Evolutionary conservation across 2,797 vertebrate genomes (phyloP).

Genomic region (Staurois parvus): DNA sequence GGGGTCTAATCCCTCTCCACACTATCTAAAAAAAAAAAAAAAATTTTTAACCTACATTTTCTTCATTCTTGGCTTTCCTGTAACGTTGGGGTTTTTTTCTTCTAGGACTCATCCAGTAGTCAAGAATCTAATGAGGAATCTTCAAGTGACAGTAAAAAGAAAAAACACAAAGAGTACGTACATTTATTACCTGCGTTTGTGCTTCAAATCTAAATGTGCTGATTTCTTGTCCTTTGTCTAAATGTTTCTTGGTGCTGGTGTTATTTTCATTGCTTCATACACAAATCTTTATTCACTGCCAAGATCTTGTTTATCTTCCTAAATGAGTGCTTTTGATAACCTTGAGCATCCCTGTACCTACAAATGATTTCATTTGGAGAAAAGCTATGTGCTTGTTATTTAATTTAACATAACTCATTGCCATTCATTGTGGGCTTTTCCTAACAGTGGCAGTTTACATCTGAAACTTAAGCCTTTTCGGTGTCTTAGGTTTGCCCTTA

Average conservation of each 20-base stretch:
- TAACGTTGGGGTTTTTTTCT: background rate
- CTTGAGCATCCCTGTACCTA: background rate
- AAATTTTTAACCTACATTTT: too few relatives aligned
- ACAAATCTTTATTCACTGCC: slow-evolving; percentile 13
- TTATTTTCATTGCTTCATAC: slow-evolving; percentile 54
- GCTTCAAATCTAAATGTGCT: slow-evolving; percentile 1
- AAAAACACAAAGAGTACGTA: slow-evolving; percentile 89
- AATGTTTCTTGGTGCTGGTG: slow-evolving; percentile 60
- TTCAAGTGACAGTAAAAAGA: slow-evolving; percentile 79
- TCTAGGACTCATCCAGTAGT: slow-evolving; percentile 89
- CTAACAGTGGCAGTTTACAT: background rate
- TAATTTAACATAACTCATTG: background rate
- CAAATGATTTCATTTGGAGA: background rate
- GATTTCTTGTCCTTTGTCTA: slow-evolving; percentile 15
- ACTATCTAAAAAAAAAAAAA: too few relatives aligned
- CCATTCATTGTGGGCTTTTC: background rate
- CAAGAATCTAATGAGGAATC: slow-evolving; percentile 85
- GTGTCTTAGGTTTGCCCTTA: background rate
- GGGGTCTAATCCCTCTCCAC: too few relatives aligned
- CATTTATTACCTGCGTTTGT: background rate
- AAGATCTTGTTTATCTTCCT: slow-evolving; percentile 7
- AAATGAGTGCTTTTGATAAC: slow-evolving; percentile 9
- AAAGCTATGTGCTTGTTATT: background rate
- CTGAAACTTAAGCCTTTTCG: background rate
- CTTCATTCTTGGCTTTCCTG: too few relatives aligned